These are phyloP conservation scores for Poeciliopsis turrubarensis DNA, from an alignment of 2,113 vertebrate species.

Conservation along the genomic window DNA sequence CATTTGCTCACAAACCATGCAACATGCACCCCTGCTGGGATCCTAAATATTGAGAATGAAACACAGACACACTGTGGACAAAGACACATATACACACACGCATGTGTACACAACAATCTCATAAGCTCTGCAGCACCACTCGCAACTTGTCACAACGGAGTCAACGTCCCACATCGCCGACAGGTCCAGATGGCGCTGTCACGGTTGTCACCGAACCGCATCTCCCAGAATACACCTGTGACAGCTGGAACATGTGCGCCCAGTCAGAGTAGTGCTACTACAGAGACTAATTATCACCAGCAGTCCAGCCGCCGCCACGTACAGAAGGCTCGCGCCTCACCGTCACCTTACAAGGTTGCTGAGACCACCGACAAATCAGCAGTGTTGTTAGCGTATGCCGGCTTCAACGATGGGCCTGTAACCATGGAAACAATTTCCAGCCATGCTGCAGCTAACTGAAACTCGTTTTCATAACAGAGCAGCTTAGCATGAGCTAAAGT, in stretches of 20 bases:
- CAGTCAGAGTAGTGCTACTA: constrained; percentile 72
- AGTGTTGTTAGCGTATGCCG: constrained; percentile 42
- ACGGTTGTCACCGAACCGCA: constrained; percentile 75
- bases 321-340: constrained; percentile 44
- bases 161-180: constrained; percentile 61
- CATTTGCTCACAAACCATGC: constrained; percentile 42
- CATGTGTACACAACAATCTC: constrained; percentile 10
- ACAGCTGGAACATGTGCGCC: constrained; percentile 81
- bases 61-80: constrained; percentile 10
- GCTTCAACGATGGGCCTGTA: constrained; percentile 1
- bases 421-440: constrained; percentile 31
- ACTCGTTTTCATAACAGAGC: neutral
- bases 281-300: constrained; percentile 82
- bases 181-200: constrained; percentile 83
- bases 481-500: neutral
- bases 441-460: neutral
- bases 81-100: neutral
- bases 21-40: constrained; percentile 46
- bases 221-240: constrained; percentile 84
- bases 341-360: constrained; percentile 66
- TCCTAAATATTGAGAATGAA: constrained; percentile 28
- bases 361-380: constrained; percentile 56
- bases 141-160: constrained; percentile 64
- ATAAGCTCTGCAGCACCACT: constrained; percentile 40
- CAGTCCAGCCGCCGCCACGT: constrained; percentile 51